Evolutionary conservation across 1,140 invertebrate genomes (phyloP), one percentile per base, ranked within the genome.

Genomic region (Eupeodes corollae): DNA sequence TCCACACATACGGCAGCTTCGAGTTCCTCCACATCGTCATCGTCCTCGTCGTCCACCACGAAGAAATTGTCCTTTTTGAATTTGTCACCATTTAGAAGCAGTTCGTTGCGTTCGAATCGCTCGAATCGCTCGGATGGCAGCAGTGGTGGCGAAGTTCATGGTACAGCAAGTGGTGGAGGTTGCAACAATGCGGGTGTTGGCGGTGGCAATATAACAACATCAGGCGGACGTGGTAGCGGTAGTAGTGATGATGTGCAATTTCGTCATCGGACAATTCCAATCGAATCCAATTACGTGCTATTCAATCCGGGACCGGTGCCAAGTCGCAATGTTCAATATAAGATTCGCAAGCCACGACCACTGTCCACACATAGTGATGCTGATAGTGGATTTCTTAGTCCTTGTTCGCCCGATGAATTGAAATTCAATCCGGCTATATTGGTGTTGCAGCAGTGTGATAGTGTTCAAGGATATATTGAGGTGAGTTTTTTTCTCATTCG

Each of bases 381-480:
- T 10, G 66, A 68, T 47, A 68, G 66, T 44, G 66, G 66, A 10
- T 68, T 68, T 21, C 45, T 68, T 6, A 67, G 63, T 47, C 66
- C 66, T 9, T 65, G 57, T 26, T 68, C 66, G 1, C 66, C 66
- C 0, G 65, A 67, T 12, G 65, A 68, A 15, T 34, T 64, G 33
- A 61, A 51, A 21, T 53, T 52, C 10, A 65, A 68, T 56, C 55
- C 66, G 15, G 55, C 61, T 14, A 61, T 67, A n/a, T 39, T 68
- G 34, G 63, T 68, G 46, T 52, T 68, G 13, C 57, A 68, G 51
- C 65, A 68, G 39, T 68, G 65, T 48, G 66, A 68, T 47, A 68
- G 61, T 46, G 59, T 68, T 37, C 63, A 68, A 51, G 61, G 61
- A 32, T 67, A 67, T 45, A 65, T 67, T 51, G 66, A 68, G 63